A percentile compares a stretch with the other conserved stretches of the same genome.
Conservation (phyloP, 1,140 invertebrate species). For the Hirudo medicinalis region DNA sequence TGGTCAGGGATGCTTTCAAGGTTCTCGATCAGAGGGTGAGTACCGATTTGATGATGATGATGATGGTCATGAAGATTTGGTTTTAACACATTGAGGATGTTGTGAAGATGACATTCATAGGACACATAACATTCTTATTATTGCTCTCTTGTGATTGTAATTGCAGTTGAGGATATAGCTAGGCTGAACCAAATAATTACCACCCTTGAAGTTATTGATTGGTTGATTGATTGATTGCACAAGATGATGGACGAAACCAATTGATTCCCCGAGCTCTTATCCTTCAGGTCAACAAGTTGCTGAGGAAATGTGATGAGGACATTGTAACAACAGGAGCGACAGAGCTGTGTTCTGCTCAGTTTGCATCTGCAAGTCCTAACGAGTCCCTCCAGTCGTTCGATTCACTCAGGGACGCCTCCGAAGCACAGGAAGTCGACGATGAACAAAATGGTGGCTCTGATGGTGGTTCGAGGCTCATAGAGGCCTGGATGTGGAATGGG, state of each 20-base stretch:
- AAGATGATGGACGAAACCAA: too few species aligned
- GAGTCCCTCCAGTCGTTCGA: background rate
- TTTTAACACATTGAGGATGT: too few species aligned
- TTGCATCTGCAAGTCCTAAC: too few species aligned
- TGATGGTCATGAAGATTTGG: too few species aligned
- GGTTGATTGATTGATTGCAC: too few species aligned
- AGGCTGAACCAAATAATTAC: too few species aligned
- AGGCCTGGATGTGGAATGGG: conserved; percentile 33
- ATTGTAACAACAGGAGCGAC: background rate
- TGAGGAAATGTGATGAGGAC: background rate
- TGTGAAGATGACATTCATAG: too few species aligned
- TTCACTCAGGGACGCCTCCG: background rate
- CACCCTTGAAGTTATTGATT: too few species aligned
- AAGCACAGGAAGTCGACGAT: background rate
- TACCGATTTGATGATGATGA: background rate
- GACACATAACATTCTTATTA: too few species aligned
- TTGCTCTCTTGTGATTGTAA: too few species aligned
- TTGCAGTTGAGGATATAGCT: too few species aligned
- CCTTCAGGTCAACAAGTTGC: background rate
- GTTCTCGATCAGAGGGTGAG: background rate
- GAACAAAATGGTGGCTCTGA: background rate
- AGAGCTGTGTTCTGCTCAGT: background rate
- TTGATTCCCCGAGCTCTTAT: too few species aligned
- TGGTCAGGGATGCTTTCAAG: background rate
- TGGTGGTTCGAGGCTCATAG: conserved; percentile 38